phyloP scores from a whole-genome alignment of 1,140 invertebrate species.

The Drosophila lowei region DNA sequence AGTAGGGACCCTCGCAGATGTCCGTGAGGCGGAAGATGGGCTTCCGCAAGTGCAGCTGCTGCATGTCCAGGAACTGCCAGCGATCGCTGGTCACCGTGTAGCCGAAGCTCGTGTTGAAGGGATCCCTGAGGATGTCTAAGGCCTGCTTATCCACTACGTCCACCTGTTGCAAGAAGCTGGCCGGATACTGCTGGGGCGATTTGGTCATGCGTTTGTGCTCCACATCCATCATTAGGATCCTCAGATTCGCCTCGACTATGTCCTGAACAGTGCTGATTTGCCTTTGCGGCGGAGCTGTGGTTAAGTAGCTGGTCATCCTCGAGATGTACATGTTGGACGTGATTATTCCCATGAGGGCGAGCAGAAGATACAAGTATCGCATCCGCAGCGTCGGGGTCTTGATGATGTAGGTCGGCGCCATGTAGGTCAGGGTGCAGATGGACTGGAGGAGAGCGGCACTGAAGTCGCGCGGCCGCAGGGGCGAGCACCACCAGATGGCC shows the following conservation, averaged over 20 bases:
- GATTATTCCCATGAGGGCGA: constrained; percentile 62
- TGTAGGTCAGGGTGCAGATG: constrained; percentile 59
- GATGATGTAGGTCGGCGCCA: constrained; percentile 41
- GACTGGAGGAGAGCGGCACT: constrained; percentile 64
- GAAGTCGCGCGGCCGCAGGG: constrained; percentile 50
- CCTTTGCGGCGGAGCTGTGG: constrained; percentile 38
- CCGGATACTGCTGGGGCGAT: constrained; percentile 20
- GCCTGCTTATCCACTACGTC: constrained; percentile 33
- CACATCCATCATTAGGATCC: constrained; percentile 55
- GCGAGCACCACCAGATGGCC: constrained; percentile 66
- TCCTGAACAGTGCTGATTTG: constrained; percentile 65
- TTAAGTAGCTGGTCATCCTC: constrained; percentile 72
- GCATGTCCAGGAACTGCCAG: constrained; percentile 63
- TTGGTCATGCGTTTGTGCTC: constrained; percentile 49
- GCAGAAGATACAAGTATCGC: constrained; percentile 51
- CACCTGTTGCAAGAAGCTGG: constrained; percentile 51
- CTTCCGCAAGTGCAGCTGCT: constrained; percentile 54
- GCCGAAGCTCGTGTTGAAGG: constrained; percentile 56
- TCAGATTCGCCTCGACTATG: constrained; percentile 58
- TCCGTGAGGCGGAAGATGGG: constrained; percentile 62
- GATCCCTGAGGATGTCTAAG: constrained; percentile 46
- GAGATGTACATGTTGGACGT: constrained; percentile 72
- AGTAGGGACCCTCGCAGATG: constrained; percentile 73
- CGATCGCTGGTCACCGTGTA: constrained; percentile 71
- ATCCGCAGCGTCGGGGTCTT: constrained; percentile 50